phyloP scores from a whole-genome alignment of 2,797 vertebrate species.

The Syngnathus rostellatus region DNA sequence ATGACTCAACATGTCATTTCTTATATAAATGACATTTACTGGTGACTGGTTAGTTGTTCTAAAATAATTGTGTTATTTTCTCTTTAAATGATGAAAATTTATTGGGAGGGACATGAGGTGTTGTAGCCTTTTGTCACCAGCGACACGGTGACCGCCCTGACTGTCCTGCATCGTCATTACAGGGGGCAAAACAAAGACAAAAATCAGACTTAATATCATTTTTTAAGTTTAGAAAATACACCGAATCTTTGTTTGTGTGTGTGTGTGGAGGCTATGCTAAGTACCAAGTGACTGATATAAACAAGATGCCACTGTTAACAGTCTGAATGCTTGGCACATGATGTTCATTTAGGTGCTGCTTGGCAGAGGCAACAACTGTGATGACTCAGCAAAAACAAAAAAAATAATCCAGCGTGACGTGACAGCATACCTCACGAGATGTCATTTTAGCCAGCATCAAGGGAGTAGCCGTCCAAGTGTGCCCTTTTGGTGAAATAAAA shows the following conservation, averaged over 20 bases:
- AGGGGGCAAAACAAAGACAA: neutral
- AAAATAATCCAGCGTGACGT: neutral
- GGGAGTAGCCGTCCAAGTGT: neutral
- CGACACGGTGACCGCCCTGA: slow-evolving; percentile 6
- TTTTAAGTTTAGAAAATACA: neutral
- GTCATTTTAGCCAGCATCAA: neutral
- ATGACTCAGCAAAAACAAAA: neutral
- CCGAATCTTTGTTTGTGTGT: neutral
- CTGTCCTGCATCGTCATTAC: neutral
- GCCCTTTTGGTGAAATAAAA: neutral
- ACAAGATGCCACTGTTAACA: slow-evolving; percentile 3
- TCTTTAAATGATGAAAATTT: neutral
- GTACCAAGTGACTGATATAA: neutral
- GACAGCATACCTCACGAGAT: neutral
- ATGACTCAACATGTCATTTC: neutral
- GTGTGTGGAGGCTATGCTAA: neutral
- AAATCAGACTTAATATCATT: neutral
- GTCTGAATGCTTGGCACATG: neutral
- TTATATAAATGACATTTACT: neutral
- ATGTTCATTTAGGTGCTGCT: neutral
- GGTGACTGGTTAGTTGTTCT: neutral
- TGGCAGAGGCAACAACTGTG: neutral
- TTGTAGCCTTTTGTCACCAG: slow-evolving; percentile 8
- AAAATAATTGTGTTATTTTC: neutral
- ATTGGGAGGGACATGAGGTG: neutral